Evolutionary conservation across 2,888 invertebrate species (phyloP).

Genomic region (Volucella inflata): DNA sequence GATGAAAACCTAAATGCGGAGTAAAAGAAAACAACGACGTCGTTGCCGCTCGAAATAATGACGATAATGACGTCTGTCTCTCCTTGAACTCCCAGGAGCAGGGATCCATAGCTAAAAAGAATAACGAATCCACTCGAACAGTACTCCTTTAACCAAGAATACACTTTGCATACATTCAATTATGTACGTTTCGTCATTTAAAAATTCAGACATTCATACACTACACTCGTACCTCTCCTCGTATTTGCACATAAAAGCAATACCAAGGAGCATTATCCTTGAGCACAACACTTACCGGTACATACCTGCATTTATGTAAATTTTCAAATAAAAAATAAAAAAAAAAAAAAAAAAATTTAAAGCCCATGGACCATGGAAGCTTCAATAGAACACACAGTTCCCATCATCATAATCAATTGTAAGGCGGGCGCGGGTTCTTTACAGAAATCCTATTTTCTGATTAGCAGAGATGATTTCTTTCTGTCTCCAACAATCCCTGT

Average conservation of each 20-base stretch:
- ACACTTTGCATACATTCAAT: slow-evolving; percentile 71
- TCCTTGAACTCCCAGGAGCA: slow-evolving; percentile 50
- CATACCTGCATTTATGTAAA: slow-evolving; percentile 13
- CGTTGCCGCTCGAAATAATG: slow-evolving; percentile 51
- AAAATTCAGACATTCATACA: not conserved
- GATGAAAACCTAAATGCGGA: slow-evolving; percentile 62
- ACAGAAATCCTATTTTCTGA: slow-evolving; percentile 29
- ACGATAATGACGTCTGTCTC: slow-evolving; percentile 68
- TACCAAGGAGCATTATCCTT: slow-evolving; percentile 63
- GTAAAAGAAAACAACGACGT: slow-evolving; percentile 48
- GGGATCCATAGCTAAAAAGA: too few species aligned
- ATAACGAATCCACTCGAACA: slow-evolving; percentile 17
- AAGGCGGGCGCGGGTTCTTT: not conserved
- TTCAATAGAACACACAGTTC: not conserved
- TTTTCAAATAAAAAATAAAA: slow-evolving; percentile 3
- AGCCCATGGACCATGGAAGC: not conserved
- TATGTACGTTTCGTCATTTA: slow-evolving; percentile 45
- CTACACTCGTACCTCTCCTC: not conserved
- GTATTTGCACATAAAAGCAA: slow-evolving; percentile 67
- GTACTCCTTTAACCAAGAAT: slow-evolving; percentile 33
- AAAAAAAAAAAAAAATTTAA: too few species aligned
- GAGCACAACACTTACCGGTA: slow-evolving; percentile 46
- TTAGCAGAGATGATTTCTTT: slow-evolving; percentile 30
- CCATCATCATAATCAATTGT: not conserved
- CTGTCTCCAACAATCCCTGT: not conserved